These are phyloP conservation scores for Panagrolaimus sp. DNA, from an alignment of 1,140 invertebrate genomes.

Conservation along the genomic window DNA sequence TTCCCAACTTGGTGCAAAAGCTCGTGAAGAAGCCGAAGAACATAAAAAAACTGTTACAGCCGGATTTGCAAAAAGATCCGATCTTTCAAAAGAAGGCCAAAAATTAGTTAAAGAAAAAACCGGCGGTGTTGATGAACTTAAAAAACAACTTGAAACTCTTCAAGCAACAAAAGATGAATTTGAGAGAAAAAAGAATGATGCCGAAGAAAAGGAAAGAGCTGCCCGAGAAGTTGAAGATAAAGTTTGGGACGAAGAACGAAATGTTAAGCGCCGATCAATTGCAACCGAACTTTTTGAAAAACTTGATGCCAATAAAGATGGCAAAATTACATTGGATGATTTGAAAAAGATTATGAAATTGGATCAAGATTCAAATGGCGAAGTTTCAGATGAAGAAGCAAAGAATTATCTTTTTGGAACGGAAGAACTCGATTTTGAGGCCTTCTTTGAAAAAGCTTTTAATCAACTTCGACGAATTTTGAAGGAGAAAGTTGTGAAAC, in stretches of 20 bases:
- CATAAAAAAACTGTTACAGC: conserved; percentile 70
- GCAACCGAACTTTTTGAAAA: conserved; percentile 70
- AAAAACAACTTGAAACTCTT: conserved; percentile 50
- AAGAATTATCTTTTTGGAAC: conserved; percentile 63
- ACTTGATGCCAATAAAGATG: conserved; percentile 73
- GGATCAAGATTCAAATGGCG: conserved; percentile 72
- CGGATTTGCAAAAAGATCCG: conserved; percentile 72
- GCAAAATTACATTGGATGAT: conserved; percentile 62
- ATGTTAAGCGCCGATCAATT: conserved; percentile 62
- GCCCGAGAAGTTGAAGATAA: conserved; percentile 63
- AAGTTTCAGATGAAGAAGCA: conserved; percentile 77
- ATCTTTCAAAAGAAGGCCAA: conserved; percentile 74
- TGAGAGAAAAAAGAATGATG: conserved; percentile 70
- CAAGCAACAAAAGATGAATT: conserved; percentile 57
- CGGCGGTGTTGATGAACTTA: conserved; percentile 31
- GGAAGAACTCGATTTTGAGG: conserved; percentile 55
- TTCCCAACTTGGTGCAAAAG: conserved; percentile 73
- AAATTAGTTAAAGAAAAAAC: conserved; percentile 51
- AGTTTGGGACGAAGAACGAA: conserved; percentile 51
- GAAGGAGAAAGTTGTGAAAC: conserved; percentile 33
- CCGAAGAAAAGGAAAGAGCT: conserved; percentile 65
- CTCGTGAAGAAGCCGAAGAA: conserved; percentile 71
- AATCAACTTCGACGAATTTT: conserved; percentile 14
- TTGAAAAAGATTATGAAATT: conserved; percentile 69
- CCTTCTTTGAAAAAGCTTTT: conserved; percentile 56